These are phyloP conservation scores for Stenodema calcarata DNA, from an alignment of 2,888 invertebrate species.

Conservation along the genomic window DNA sequence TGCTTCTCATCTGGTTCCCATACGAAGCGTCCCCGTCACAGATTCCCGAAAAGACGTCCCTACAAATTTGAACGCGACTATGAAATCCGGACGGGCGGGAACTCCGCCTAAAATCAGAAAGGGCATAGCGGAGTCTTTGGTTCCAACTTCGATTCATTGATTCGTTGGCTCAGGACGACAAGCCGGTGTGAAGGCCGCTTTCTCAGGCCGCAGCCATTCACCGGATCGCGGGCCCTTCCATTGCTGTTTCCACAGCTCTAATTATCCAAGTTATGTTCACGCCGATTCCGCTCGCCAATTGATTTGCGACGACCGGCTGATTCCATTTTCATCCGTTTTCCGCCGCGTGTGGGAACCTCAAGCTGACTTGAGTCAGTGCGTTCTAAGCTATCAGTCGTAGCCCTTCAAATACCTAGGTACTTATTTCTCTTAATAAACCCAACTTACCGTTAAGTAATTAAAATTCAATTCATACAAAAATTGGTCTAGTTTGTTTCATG, in stretches of 20 bases:
- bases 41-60: no score
- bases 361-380: no score
- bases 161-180: background rate
- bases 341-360: background rate
- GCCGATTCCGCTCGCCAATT: background rate
- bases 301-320: slow-evolving; percentile 1
- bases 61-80: background rate
- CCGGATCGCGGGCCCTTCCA: background rate
- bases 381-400: no score
- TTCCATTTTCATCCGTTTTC: background rate
- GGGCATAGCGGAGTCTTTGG: background rate
- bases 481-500: no score
- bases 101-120: background rate
- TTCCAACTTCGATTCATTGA: slow-evolving; percentile 2
- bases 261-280: slow-evolving; percentile 39
- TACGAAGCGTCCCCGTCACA: no score
- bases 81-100: background rate
- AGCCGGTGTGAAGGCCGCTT: slow-evolving; percentile 34
- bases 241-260: slow-evolving; percentile 13
- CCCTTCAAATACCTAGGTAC: no score
- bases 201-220: background rate
- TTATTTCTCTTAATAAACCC: no score
- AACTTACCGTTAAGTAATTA: no score
- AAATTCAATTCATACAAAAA: no score
- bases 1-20: no score